A percentile compares a stretch with the other conserved stretches of the same genome.
Evolutionary conservation across 2,113 vertebrate genomes (phyloP).

Genomic region (Pandion haliaetus): DNA sequence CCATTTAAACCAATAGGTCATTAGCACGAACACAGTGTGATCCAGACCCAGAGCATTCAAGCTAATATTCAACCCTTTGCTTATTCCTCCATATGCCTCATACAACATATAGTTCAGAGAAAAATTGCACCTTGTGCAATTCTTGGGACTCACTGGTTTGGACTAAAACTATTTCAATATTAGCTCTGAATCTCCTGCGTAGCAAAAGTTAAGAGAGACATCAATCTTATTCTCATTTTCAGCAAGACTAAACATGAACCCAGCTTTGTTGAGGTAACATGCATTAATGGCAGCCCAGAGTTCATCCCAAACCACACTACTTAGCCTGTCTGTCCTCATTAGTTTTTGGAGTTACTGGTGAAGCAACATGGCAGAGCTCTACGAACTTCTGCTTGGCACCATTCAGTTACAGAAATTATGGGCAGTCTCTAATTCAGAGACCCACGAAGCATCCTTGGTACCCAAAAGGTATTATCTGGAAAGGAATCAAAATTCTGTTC

Average conservation of each 20-base stretch:
- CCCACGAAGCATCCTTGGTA: background rate
- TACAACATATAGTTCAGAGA: background rate
- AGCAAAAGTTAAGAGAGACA: background rate
- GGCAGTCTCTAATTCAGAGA: background rate
- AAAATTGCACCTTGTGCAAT: background rate
- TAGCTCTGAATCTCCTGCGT: background rate
- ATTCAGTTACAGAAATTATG: background rate
- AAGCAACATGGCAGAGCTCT: background rate
- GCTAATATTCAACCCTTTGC: background rate
- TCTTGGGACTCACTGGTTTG: background rate
- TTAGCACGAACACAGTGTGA: background rate
- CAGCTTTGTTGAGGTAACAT: background rate
- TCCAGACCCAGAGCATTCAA: background rate
- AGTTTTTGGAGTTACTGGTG: background rate
- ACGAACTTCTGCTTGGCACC: constrained; percentile 7
- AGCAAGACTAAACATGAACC: background rate
- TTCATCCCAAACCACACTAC: background rate
- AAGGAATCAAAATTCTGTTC: constrained; percentile 69
- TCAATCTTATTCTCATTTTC: background rate
- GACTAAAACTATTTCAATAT: background rate
- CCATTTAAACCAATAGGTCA: background rate
- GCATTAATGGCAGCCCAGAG: background rate
- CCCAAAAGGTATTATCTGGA: constrained; percentile 18
- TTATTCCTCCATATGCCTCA: background rate
- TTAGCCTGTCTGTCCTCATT: background rate